Evolutionary conservation across 2,888 invertebrate genomes (phyloP).

Genomic region (Fragum whitleyi): DNA sequence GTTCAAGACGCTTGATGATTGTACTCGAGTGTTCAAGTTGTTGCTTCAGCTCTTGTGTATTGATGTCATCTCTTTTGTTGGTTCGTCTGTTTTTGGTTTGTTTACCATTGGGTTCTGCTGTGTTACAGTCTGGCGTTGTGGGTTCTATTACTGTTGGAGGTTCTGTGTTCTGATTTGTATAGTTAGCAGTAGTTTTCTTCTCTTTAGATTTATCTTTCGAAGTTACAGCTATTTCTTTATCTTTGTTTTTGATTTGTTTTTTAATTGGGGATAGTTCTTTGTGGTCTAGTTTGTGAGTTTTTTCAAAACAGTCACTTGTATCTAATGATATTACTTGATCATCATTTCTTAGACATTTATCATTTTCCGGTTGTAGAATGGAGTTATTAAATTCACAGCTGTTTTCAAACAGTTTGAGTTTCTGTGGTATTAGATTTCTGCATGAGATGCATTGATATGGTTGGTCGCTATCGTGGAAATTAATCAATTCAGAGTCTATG

Average conservation of each 20-base stretch:
- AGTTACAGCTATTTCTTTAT: neutral
- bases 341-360: too few relatives aligned
- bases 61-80: neutral
- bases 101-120: neutral
- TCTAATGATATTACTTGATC: too few relatives aligned
- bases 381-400: neutral
- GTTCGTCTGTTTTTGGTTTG: neutral
- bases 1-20: neutral
- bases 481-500: neutral
- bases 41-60: neutral
- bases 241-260: neutral
- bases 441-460: neutral
- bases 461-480: neutral
- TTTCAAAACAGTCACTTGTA: too few relatives aligned
- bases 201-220: neutral
- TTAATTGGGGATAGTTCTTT: neutral
- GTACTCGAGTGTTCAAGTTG: neutral
- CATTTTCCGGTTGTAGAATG: neutral
- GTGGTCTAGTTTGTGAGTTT: too few relatives aligned
- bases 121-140: neutral
- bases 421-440: neutral
- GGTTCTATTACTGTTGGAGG: neutral
- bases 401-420: neutral
- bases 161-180: neutral
- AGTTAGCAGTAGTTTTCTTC: neutral